phyloP scores from a whole-genome alignment of 2,888 invertebrate species.

The Acleris sparsana region DNA sequence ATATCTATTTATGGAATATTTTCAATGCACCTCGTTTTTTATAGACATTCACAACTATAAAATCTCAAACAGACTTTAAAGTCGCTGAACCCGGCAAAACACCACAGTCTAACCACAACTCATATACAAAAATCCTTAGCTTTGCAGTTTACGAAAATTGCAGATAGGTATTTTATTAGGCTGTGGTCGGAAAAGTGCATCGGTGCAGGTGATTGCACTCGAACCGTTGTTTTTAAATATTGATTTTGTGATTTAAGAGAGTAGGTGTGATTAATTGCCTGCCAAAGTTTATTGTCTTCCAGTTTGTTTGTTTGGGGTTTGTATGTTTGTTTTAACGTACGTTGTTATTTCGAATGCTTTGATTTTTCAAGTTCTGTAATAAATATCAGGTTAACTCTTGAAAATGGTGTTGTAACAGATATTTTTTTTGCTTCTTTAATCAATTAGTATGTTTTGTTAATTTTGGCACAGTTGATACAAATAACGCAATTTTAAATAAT shows the following conservation, averaged over 20 bases:
- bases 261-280: slow-evolving; percentile 56
- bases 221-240: slow-evolving; percentile 47
- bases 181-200: slow-evolving; percentile 39
- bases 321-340: slow-evolving; percentile 5
- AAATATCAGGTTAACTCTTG: too few relatives aligned
- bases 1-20: slow-evolving; percentile 29
- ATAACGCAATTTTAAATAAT: too few relatives aligned
- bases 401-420: too few relatives aligned
- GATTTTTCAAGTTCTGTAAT: background rate
- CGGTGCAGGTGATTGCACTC: slow-evolving; percentile 40
- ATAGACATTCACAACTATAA: slow-evolving; percentile 52
- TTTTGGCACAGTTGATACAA: too few relatives aligned
- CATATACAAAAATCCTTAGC: rapidly evolving
- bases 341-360: background rate
- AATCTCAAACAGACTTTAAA: slow-evolving; percentile 46
- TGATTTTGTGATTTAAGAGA: slow-evolving; percentile 59
- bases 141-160: background rate
- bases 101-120: slow-evolving; percentile 31
- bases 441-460: too few relatives aligned
- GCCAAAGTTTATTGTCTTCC: slow-evolving; percentile 56
- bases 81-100: slow-evolving; percentile 37
- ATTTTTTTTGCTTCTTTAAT: too few relatives aligned
- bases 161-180: slow-evolving; percentile 22
- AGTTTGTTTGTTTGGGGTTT: slow-evolving; percentile 21
- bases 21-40: slow-evolving; percentile 45